Evolutionary conservation across 2,888 invertebrate species (phyloP).

Genomic region (Dusona sp.): DNA sequence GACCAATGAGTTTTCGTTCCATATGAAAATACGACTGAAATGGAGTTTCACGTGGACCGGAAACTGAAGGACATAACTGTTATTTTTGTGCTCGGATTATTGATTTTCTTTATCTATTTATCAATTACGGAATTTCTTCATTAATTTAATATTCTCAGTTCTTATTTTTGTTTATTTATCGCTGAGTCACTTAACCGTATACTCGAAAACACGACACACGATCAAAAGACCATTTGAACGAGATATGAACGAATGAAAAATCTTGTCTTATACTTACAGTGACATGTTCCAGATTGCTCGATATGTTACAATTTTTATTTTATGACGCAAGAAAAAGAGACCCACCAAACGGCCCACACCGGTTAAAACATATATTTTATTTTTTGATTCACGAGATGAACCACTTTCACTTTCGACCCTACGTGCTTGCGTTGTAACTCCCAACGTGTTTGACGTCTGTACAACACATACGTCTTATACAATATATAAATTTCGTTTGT

Average conservation of each 20-base stretch:
- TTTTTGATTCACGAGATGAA: conserved; percentile 60
- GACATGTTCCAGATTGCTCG: conserved; percentile 22
- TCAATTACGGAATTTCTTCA: background rate
- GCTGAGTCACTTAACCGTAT: background rate
- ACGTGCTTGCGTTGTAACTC: conserved; percentile 11
- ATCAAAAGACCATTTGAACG: conserved; percentile 1
- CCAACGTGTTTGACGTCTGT: conserved; percentile 20
- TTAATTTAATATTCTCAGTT: background rate
- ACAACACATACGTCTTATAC: conserved; percentile 9
- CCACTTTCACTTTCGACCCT: conserved; percentile 66
- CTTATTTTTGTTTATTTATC: background rate
- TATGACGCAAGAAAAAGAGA: conserved; percentile 50
- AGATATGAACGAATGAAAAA: conserved; percentile 33
- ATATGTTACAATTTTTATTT: conserved; percentile 16
- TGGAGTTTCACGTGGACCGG: background rate
- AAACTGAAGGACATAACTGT: background rate
- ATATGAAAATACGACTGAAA: background rate
- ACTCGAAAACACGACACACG: background rate
- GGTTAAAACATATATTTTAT: conserved; percentile 51
- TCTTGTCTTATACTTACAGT: conserved; percentile 17
- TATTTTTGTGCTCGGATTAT: background rate
- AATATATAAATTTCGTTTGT: conserved; percentile 7
- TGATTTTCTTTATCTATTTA: background rate
- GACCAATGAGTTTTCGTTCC: background rate
- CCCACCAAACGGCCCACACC: conserved; percentile 55